These are phyloP conservation scores for Sceliomorpha sp. DNA, from an alignment of 2,888 invertebrate species.

Conservation along the genomic window DNA sequence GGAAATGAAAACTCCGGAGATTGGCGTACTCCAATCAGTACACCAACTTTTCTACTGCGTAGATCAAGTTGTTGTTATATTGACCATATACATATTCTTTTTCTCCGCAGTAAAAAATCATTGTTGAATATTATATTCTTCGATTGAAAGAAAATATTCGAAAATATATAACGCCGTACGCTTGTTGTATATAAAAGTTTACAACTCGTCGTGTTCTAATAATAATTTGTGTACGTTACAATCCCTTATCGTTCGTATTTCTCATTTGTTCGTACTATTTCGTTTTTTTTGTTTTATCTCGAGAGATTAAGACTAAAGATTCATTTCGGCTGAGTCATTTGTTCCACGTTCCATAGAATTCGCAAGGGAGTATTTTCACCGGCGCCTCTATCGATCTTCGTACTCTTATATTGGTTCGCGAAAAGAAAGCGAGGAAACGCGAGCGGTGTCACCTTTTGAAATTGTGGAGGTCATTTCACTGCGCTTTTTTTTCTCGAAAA, in stretches of 20 bases:
- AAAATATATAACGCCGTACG: too few species aligned
- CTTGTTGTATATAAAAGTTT: too few species aligned
- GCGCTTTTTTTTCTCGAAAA: neutral
- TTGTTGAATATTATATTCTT: too few species aligned
- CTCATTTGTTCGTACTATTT: conserved; percentile 28
- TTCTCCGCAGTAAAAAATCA: too few species aligned
- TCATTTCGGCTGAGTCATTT: conserved; percentile 25
- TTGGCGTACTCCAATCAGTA: too few species aligned
- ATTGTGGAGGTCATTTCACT: neutral
- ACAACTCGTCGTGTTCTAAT: too few species aligned
- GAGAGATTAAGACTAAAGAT: conserved; percentile 22
- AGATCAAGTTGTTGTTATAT: too few species aligned
- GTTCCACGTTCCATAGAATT: conserved; percentile 18
- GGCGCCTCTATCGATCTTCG: conserved; percentile 18
- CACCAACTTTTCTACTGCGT: too few species aligned
- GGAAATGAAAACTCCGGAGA: too few species aligned
- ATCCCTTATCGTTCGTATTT: neutral
- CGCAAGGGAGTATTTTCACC: conserved; percentile 17
- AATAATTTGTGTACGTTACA: too few species aligned
- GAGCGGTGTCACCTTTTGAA: neutral
- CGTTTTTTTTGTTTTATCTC: conserved; percentile 18
- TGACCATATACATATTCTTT: too few species aligned
- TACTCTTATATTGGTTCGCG: conserved; percentile 17
- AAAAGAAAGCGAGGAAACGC: conserved; percentile 1
- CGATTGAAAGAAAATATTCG: too few species aligned